These are phyloP conservation scores for Monomorium pharaonis DNA, from an alignment of 1,140 invertebrate species.

Conservation along the genomic window DNA sequence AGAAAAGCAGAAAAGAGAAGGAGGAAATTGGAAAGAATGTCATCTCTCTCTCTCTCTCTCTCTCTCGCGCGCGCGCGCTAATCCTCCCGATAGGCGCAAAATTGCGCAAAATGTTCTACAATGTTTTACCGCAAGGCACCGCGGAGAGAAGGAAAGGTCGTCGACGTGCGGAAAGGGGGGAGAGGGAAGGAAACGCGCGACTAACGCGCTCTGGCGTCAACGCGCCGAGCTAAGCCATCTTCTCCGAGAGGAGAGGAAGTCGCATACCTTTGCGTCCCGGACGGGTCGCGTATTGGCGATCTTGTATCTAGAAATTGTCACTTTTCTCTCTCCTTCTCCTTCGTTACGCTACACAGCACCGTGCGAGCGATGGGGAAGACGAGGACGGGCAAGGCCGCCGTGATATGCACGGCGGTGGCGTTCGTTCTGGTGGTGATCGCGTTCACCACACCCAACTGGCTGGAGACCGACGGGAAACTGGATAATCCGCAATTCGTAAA, in stretches of 20 bases:
- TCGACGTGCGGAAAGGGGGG: neutral
- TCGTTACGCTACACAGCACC: neutral
- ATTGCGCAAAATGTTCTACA: too few relatives aligned
- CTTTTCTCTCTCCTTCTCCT: neutral
- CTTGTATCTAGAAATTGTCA: neutral
- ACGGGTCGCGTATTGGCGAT: neutral
- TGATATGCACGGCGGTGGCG: conserved; percentile 88
- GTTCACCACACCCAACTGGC: conserved; percentile 97
- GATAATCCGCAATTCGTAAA: conserved; percentile 92
- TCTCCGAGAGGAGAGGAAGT: neutral
- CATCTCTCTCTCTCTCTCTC: too few relatives aligned
- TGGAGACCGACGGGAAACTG: conserved; percentile 94
- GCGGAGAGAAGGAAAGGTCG: neutral
- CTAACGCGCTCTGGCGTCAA: conserved; percentile 11
- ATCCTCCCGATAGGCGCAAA: neutral
- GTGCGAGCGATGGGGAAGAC: conserved; percentile 85
- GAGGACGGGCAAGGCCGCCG: conserved; percentile 90
- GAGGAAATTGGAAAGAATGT: neutral
- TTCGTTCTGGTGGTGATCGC: conserved; percentile 93
- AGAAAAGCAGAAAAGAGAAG: neutral
- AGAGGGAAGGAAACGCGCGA: neutral
- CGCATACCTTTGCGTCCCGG: neutral
- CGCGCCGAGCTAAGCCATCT: neutral
- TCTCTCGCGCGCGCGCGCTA: too few relatives aligned
- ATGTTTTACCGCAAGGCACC: neutral